A percentile compares a stretch with the other conserved stretches of the same genome.
Evolutionary conservation across 2,888 invertebrate genomes (phyloP).

Genomic region (Molanna angustata): DNA sequence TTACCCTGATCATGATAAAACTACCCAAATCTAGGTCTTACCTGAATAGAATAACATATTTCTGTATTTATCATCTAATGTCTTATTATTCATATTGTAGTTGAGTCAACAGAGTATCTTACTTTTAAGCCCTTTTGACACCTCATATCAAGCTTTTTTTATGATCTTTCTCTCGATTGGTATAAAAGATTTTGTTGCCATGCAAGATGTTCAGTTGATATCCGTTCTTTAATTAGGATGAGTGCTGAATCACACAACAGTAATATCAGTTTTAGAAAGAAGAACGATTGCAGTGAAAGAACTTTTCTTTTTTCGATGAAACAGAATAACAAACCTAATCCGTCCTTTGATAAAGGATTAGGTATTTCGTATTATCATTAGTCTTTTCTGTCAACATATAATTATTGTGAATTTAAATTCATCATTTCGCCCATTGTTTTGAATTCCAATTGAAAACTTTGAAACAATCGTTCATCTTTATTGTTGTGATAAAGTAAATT

Average conservation of each 20-base stretch:
- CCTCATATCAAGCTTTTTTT: neutral
- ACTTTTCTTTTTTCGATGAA: neutral
- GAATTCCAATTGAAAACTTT: no score
- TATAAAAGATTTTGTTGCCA: neutral
- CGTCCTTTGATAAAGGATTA: conserved; percentile 22
- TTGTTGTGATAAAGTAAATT: no score
- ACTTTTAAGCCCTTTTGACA: neutral
- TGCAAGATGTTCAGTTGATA: conserved; percentile 10
- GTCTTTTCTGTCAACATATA: no score
- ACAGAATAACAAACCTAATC: conserved; percentile 9
- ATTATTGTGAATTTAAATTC: no score
- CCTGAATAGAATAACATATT: no score
- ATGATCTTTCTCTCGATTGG: neutral
- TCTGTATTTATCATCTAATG: no score
- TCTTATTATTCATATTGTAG: neutral
- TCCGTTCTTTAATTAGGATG: conserved; percentile 9
- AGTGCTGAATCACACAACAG: conserved; percentile 5
- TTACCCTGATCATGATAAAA: no score
- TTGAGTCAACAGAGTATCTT: neutral
- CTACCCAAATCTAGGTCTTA: no score
- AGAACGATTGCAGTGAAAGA: conserved; percentile 2
- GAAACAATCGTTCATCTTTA: no score
- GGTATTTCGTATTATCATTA: conserved; percentile 15
- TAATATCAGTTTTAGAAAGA: neutral
- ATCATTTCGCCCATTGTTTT: no score